Evolutionary conservation across 2,797 vertebrate species (phyloP).

Genomic region (Pogoniulus pusillus): DNA sequence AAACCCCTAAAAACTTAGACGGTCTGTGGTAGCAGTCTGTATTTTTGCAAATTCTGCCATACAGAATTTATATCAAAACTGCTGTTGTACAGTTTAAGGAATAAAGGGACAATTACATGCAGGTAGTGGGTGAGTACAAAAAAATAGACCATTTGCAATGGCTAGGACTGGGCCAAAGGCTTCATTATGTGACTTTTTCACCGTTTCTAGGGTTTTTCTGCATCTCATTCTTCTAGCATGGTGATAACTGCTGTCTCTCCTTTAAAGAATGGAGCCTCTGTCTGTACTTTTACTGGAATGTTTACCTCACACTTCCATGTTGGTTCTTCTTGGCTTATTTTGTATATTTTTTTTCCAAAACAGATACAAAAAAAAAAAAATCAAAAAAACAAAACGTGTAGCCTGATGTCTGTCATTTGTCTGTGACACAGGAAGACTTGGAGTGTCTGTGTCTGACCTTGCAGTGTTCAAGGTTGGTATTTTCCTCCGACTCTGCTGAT

Average conservation of each 20-base stretch:
- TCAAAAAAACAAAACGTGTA: conserved; percentile 17
- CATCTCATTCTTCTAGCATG: conserved; percentile 80
- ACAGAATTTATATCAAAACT: conserved; percentile 72
- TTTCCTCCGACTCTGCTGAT: background rate
- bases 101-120: background rate
- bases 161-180: conserved; percentile 43
- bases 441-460: background rate
- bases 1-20: background rate
- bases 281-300: conserved; percentile 74
- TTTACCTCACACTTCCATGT: conserved; percentile 74
- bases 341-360: conserved; percentile 80
- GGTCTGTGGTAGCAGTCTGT: conserved; percentile 21
- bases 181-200: conserved; percentile 68
- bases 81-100: conserved; percentile 64
- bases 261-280: conserved; percentile 68
- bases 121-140: background rate
- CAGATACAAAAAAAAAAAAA: conserved; percentile 59
- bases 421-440: background rate
- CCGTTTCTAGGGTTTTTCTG: conserved; percentile 69
- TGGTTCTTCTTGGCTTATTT: conserved; percentile 76
- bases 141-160: background rate
- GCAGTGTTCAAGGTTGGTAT: background rate
- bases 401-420: conserved; percentile 62
- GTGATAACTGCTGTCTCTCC: conserved; percentile 71
- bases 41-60: conserved; percentile 68